Base-by-base conservation (phyloP, 2,797 vertebrate species). In the Nannoperca obscura region DNA sequence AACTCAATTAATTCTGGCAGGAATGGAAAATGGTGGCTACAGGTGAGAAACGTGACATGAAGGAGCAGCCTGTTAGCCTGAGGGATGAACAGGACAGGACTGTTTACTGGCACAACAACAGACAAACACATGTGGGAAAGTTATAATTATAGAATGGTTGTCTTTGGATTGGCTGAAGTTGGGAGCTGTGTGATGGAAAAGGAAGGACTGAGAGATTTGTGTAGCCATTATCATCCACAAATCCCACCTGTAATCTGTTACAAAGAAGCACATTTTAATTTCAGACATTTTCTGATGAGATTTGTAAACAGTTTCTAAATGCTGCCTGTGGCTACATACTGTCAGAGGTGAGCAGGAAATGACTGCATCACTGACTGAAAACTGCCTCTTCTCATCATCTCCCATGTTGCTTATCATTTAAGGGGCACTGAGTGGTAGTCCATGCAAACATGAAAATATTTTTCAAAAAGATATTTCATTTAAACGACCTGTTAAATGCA, bases 11-110 rank as follows among this genome's bases (percentile, higher is more conserved):
- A 64, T 42, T 61, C 76, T 71, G 74, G 57, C 47, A 46, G 70
- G 65, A 47, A 86, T 70, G 63, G 64, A 46, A 83, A 83, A 72
- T 54, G 61, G 49, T 71, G 65, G 53, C 40, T 12, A 59, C 72
- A 86, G 83, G 76, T 65, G 58, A 49, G 50, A 66, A 65, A 72
- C 63, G 61, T 65, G 67, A 61, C 24, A 40, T 34, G 20, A 65
- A 55, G 36, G 46, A 67, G 54, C 66, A 55, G 42, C 15, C 52
- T 52, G 54, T 75, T 69, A 54, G 24, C 71, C 63, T 49, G 67
- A 69, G 63, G 66, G 30, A 44, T 58, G 74, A 76, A 30, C 47
- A 55, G 40, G 14, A 65, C 22, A 52, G 44, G 40, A 40, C 15
- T 12, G 64, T 60, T 72, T 30, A n/a, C n/a, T 44, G 40, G 53